Evolutionary conservation across 2,113 vertebrate genomes (phyloP).

Genomic region (Macroglossus sobrinus): DNA sequence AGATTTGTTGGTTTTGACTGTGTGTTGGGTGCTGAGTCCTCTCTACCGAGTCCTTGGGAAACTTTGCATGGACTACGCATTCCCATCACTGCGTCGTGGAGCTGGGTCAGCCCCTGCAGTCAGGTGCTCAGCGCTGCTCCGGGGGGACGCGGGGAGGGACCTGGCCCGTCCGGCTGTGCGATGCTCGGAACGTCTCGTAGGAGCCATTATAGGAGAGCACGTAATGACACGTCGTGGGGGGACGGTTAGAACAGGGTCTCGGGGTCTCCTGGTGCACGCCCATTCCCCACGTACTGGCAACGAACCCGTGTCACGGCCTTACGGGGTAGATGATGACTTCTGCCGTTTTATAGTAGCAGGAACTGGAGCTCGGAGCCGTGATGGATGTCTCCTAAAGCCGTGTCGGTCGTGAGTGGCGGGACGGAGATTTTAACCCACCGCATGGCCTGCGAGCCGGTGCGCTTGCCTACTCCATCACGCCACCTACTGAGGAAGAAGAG

Average conservation of each 20-base stretch:
- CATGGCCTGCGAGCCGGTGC: neutral
- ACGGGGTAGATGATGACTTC: neutral
- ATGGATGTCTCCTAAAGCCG: neutral
- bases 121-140: neutral
- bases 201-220: neutral
- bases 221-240: no score
- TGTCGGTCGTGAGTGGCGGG: neutral
- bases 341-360: neutral
- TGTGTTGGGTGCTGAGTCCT: neutral
- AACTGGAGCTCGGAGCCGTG: neutral
- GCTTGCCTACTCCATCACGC: neutral
- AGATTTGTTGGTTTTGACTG: neutral
- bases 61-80: neutral
- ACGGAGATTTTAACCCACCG: neutral
- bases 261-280: no score
- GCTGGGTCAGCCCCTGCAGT: neutral
- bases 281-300: neutral
- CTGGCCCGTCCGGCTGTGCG: neutral
- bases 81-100: no score
- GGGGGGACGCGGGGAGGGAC: rapidly evolving
- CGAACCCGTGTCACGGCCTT: neutral
- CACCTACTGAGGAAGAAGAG: neutral
- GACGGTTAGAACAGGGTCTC: no score
- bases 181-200: neutral
- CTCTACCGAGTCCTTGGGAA: neutral